Percentiles rank a stretch among this genome's conserved stretches.
Evolutionary conservation across 2,113 vertebrate genomes (phyloP).

Genomic region (Malurus cyaneus): DNA sequence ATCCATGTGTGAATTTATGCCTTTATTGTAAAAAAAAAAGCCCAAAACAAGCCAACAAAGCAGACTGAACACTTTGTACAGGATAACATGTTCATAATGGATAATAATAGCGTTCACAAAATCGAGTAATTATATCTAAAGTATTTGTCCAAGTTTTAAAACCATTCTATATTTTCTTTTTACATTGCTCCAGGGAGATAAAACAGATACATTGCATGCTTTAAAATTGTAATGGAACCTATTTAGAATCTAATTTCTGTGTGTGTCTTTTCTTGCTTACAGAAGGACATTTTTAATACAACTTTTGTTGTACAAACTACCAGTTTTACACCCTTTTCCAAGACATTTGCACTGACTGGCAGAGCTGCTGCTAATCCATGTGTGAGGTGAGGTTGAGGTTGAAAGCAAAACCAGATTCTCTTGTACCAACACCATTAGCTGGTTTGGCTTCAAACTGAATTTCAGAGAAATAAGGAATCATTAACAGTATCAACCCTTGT

Average conservation of each 20-base stretch:
- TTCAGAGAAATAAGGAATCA: not conserved
- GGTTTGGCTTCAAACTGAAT: not conserved
- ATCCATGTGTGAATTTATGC: not conserved
- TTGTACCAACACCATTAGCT: not conserved
- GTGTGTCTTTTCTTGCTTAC: not conserved
- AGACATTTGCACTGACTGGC: not conserved
- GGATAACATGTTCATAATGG: not conserved
- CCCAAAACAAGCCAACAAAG: not conserved
- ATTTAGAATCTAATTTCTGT: not conserved
- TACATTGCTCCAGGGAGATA: not conserved
- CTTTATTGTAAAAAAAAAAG: not conserved
- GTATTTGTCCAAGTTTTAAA: not conserved
- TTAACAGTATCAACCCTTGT: not conserved
- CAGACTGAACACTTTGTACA: not conserved
- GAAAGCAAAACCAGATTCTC: not conserved
- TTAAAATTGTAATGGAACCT: not conserved
- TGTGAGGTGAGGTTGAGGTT: not conserved
- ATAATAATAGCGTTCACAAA: not conserved
- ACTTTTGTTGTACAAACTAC: not conserved
- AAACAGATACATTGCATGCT: not conserved
- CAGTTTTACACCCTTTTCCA: not conserved
- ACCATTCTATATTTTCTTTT: not conserved
- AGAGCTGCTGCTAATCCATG: not conserved
- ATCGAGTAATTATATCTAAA: not conserved
- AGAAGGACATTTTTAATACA: not conserved